A percentile compares a stretch with the other conserved stretches of the same genome.
phyloP scores from a whole-genome alignment of 2,888 invertebrate species.

The Xanthostigma xanthostigma region DNA sequence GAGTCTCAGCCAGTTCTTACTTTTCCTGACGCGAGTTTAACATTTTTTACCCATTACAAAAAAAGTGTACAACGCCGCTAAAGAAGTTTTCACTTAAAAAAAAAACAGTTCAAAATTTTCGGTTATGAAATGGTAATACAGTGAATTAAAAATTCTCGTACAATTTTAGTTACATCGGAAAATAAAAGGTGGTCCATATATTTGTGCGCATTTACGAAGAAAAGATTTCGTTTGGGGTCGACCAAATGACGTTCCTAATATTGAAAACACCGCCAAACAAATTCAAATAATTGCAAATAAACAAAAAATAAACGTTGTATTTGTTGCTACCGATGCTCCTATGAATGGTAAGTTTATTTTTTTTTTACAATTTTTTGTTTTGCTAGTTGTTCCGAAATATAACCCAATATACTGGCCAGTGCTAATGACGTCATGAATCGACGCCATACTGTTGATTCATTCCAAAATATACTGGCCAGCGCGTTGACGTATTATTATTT shows the following conservation, averaged over 20 bases:
- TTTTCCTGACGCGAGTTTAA: no score
- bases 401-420: no score
- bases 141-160: slow-evolving; percentile 1
- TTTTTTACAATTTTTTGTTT: neutral
- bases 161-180: slow-evolving; percentile 28
- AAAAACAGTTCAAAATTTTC: slow-evolving; percentile 1
- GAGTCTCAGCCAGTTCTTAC: no score
- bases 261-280: slow-evolving; percentile 64
- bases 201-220: slow-evolving; percentile 76
- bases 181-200: slow-evolving; percentile 52
- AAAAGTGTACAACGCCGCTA: no score
- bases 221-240: slow-evolving; percentile 73
- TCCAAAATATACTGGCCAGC: no score
- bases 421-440: no score
- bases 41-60: no score
- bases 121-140: neutral
- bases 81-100: no score
- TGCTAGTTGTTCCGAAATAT: no score
- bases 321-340: slow-evolving; percentile 75
- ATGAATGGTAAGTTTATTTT: slow-evolving; percentile 28
- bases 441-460: no score
- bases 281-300: slow-evolving; percentile 42
- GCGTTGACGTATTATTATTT: no score
- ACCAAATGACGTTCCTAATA: slow-evolving; percentile 56
- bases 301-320: slow-evolving; percentile 45